A percentile compares a stretch with the other conserved stretches of the same genome.
phyloP scores from a whole-genome alignment of 2,888 invertebrate species.

The Oegoconia quadripuncta region DNA sequence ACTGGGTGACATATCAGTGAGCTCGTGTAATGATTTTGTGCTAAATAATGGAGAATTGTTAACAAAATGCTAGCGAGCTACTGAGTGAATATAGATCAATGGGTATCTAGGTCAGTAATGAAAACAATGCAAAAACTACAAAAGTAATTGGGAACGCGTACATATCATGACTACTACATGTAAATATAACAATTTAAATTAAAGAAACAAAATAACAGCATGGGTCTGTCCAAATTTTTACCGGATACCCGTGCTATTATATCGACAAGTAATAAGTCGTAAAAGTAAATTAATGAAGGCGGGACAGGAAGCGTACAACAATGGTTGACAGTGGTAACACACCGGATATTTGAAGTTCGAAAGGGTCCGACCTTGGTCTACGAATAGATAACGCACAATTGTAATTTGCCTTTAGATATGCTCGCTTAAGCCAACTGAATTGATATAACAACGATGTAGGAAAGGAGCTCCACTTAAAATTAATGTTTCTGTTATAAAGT shows the following conservation, averaged over 20 bases:
- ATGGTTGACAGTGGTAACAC: constrained; percentile 44
- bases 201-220: no score
- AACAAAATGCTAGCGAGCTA: constrained; percentile 2
- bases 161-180: background rate
- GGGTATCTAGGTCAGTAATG: no score
- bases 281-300: constrained; percentile 58
- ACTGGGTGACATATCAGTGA: constrained; percentile 49
- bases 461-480: no score
- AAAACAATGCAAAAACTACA: no score
- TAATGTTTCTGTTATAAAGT: no score
- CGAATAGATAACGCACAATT: constrained; percentile 22
- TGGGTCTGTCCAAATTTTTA: constrained; percentile 4
- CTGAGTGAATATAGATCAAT: no score
- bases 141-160: no score
- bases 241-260: constrained; percentile 46
- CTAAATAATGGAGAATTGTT: constrained; percentile 42
- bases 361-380: constrained; percentile 61
- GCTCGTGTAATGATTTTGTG: constrained; percentile 27
- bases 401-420: background rate
- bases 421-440: no score
- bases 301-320: constrained; percentile 61
- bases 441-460: no score
- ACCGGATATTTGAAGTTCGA: constrained; percentile 57
- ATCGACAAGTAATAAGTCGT: constrained; percentile 52
- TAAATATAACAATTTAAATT: constrained; percentile 2